Conservation (phyloP, 2,888 invertebrate species). For the Epiblema foenella region DNA sequence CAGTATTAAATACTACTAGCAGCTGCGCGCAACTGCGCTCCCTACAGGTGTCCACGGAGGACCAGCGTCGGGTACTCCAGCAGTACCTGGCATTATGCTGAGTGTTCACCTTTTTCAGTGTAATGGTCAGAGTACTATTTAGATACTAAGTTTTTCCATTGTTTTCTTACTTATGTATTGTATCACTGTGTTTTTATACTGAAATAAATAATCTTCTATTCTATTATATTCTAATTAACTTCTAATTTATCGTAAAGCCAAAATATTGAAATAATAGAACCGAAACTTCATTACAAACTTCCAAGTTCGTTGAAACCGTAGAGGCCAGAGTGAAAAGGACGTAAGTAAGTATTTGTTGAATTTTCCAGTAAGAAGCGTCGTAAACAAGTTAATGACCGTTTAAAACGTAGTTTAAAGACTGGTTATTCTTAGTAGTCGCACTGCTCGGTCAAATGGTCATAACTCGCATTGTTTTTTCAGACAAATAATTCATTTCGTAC, state of each 20-base stretch:
- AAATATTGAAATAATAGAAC: conserved; percentile 8
- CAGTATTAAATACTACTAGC: no score
- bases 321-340: background rate
- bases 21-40: no score
- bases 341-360: conserved; percentile 11
- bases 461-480: background rate
- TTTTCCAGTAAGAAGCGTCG: conserved; percentile 22
- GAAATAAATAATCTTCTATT: no score
- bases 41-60: no score
- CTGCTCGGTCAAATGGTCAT: background rate
- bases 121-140: no score
- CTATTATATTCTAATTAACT: no score
- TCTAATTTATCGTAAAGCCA: conserved; percentile 12
- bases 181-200: no score
- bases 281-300: background rate
- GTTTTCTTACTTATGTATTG: no score
- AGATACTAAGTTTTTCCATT: no score
- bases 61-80: no score
- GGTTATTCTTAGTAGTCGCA: conserved; percentile 21
- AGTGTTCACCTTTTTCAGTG: no score
- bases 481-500: background rate
- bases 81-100: no score
- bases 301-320: background rate
- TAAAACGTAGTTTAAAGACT: conserved; percentile 39
- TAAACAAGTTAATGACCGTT: conserved; percentile 33